These are phyloP conservation scores for Odontothrips loti DNA, from an alignment of 2,888 invertebrate species.

Conservation along the genomic window DNA sequence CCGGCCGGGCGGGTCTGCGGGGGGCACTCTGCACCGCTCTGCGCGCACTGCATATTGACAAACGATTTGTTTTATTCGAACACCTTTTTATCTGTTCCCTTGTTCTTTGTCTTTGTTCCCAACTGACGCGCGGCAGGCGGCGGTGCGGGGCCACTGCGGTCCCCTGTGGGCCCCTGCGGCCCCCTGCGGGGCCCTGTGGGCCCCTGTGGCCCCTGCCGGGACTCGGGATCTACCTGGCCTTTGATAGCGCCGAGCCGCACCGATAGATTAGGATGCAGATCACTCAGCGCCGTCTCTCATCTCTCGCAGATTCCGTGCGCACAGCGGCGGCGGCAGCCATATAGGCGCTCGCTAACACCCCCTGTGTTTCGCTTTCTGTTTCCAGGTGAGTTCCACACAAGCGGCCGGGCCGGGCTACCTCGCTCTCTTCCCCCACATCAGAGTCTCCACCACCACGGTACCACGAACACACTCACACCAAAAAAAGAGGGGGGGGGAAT, in stretches of 20 bases:
- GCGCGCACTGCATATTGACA: background rate
- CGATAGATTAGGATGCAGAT: too few species aligned
- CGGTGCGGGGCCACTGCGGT: background rate
- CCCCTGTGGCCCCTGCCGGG: background rate
- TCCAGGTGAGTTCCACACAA: too few species aligned
- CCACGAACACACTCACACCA: too few species aligned
- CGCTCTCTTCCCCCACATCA: too few species aligned
- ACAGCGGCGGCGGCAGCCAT: background rate
- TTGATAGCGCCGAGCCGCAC: too few species aligned
- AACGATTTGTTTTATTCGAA: constrained; percentile 25
- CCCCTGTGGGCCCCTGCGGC: background rate
- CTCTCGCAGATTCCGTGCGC: too few species aligned
- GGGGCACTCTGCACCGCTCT: background rate
- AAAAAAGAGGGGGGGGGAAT: too few species aligned
- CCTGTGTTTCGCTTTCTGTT: too few species aligned
- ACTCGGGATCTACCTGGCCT: background rate
- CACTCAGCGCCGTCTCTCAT: too few species aligned
- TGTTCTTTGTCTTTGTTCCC: constrained; percentile 13
- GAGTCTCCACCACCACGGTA: too few species aligned
- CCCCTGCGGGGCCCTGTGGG: background rate
- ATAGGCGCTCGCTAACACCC: background rate
- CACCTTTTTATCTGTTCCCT: background rate
- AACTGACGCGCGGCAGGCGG: constrained; percentile 16
- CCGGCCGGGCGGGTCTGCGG: background rate
- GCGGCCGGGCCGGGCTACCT: too few species aligned